These are phyloP conservation scores for Heterotilapia buettikoferi DNA, from an alignment of 2,113 vertebrate species.

Conservation along the genomic window DNA sequence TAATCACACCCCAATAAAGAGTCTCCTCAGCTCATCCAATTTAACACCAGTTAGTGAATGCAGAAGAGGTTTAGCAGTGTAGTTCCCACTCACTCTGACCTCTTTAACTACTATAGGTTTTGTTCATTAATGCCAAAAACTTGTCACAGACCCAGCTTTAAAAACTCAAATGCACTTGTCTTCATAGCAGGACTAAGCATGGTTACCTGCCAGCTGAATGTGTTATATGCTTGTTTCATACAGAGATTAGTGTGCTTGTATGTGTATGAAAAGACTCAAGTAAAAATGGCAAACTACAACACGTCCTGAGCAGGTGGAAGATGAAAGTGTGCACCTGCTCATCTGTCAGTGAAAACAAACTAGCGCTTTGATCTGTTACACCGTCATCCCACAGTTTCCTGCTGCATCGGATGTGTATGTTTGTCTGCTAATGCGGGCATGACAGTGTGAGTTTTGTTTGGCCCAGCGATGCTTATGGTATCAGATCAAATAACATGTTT, in stretches of 20 bases:
- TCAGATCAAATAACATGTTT: not conserved
- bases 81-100: not conserved
- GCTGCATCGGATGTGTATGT: not conserved
- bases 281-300: not conserved
- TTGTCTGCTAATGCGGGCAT: not conserved
- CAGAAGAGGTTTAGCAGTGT: not conserved
- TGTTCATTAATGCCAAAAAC: not conserved
- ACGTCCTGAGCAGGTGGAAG: not conserved
- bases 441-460: not conserved
- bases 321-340: constrained; percentile 31
- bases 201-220: not conserved
- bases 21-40: not conserved
- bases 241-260: not conserved
- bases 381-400: not conserved
- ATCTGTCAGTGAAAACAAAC: not conserved
- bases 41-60: not conserved
- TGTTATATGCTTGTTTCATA: not conserved
- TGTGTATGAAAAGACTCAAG: not conserved
- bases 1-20: not conserved
- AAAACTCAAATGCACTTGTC: not conserved
- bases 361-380: constrained; percentile 6
- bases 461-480: not conserved
- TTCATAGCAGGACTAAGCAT: not conserved
- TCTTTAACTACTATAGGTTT: not conserved
- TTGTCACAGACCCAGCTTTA: not conserved